Conservation (phyloP, 1,140 invertebrate genomes). For the Meteorus sp. region DNA sequence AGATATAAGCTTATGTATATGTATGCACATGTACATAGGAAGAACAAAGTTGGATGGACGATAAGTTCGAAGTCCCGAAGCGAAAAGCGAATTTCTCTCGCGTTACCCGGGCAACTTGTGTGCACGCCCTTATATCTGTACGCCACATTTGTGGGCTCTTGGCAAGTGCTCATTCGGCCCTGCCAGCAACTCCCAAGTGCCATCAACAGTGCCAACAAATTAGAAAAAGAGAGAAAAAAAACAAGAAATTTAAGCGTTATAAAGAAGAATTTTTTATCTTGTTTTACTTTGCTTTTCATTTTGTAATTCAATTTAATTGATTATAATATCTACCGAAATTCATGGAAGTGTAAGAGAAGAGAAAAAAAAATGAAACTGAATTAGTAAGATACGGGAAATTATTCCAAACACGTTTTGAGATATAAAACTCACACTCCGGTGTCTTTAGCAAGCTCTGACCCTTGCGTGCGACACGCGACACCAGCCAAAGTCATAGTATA, state of each 20-base stretch:
- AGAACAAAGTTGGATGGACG: conserved; percentile 4
- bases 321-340: no score
- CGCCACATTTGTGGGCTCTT: neutral
- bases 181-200: no score
- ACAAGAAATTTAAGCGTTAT: neutral
- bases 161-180: neutral
- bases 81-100: conserved; percentile 10
- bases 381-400: no score
- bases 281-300: neutral
- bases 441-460: conserved; percentile 5
- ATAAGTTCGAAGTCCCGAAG: conserved; percentile 11
- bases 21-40: no score
- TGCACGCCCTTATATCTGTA: neutral
- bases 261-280: neutral
- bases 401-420: neutral
- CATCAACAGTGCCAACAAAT: no score
- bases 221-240: no score
- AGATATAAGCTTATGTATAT: no score
- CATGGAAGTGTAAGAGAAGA: no score
- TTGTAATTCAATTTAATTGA: no score
- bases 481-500: conserved; percentile 13
- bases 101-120: neutral
- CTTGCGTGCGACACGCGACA: conserved; percentile 25
- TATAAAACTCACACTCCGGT: conserved; percentile 1
- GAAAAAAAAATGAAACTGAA: no score